Base-by-base conservation (phyloP, 2,113 vertebrate species). In the Pelusios castaneus region DNA sequence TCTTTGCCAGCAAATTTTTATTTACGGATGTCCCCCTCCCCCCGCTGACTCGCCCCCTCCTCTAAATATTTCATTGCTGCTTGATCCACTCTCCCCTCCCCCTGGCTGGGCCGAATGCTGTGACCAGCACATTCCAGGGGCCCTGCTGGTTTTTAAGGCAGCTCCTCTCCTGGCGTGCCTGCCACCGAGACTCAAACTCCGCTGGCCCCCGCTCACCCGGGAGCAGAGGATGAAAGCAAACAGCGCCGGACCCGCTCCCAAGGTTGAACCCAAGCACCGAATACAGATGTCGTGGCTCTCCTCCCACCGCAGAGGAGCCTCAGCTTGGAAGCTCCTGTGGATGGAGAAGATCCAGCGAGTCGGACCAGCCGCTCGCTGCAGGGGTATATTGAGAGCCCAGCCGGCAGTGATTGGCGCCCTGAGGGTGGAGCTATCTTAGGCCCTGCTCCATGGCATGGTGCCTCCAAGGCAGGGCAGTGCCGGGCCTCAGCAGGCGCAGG, bases 81-180 rank as follows among this genome's bases (percentile, higher is more conserved):
- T 52, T 75, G 60, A 80, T 60, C 91, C 73, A 38, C 84, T 75
- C 80, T 88, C 84, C 90, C 80, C 85, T 82, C 55, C 56, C 31
- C 1, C 25, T 31, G 22, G 90, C 80, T 79, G 45, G 3, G 49
- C 80, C 6, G 8, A 78, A 10, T 1, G 16, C 85, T 11, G 85
- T 6, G 9, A 16, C 49, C 12, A 3, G 29, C 1, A 1, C 4
- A 9, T 31, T 41, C 52, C 14, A 2, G 51, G 21, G 14, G 29
- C 45, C 83, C 55, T 2, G 34, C 3, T 51, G 76, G 45, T 34
- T 78, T 78, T 34, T 34, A 34, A 27, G 25, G 79, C 31, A 7
- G 67, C 54, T 2, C 5, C 60, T 41, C 19, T 13, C 31, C 2
- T 0, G 41, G 56, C 38, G 31, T 13, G 2, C 2, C 58, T n/a